phyloP scores from a whole-genome alignment of 1,140 invertebrate genomes.

The Doryteuthis pealeii region DNA sequence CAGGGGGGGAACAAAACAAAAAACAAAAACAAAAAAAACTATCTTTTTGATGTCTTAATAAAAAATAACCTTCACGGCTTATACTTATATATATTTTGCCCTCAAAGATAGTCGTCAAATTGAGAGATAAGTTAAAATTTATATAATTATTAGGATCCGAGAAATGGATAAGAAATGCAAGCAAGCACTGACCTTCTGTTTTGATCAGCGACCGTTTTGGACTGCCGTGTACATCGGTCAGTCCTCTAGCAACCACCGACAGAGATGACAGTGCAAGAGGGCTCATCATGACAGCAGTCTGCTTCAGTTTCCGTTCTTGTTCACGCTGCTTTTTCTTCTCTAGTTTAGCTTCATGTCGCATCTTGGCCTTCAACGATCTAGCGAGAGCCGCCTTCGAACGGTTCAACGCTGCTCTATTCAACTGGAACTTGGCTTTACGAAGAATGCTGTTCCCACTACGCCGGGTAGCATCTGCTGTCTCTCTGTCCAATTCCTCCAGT shows the following conservation, averaged over 20 bases:
- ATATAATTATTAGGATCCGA: too few relatives aligned
- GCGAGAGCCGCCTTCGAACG: slow-evolving; percentile 55
- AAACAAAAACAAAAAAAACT: too few relatives aligned
- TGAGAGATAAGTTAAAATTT: too few relatives aligned
- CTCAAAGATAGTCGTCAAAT: too few relatives aligned
- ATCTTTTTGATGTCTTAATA: too few relatives aligned
- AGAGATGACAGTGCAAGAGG: slow-evolving; percentile 21
- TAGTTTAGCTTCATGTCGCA: slow-evolving; percentile 51
- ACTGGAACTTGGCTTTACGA: slow-evolving; percentile 53
- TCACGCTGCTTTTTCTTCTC: slow-evolving; percentile 27
- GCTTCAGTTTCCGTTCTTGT: slow-evolving; percentile 14
- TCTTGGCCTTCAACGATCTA: slow-evolving; percentile 53
- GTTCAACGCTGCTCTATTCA: slow-evolving; percentile 51
- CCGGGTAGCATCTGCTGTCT: slow-evolving; percentile 23
- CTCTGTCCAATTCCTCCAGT: slow-evolving; percentile 23
- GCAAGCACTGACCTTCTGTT: background rate
- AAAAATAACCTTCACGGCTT: too few relatives aligned
- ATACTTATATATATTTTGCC: too few relatives aligned
- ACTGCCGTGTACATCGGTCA: background rate
- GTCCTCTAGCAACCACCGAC: slow-evolving; percentile 2
- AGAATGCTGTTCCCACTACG: slow-evolving; percentile 42
- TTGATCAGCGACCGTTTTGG: background rate
- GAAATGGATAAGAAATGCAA: too few relatives aligned
- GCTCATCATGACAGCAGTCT: slow-evolving; percentile 14
- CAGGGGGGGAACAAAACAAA: too few relatives aligned